These are phyloP conservation scores for Cololabis saira DNA, from an alignment of 2,113 vertebrate genomes.

Conservation along the genomic window DNA sequence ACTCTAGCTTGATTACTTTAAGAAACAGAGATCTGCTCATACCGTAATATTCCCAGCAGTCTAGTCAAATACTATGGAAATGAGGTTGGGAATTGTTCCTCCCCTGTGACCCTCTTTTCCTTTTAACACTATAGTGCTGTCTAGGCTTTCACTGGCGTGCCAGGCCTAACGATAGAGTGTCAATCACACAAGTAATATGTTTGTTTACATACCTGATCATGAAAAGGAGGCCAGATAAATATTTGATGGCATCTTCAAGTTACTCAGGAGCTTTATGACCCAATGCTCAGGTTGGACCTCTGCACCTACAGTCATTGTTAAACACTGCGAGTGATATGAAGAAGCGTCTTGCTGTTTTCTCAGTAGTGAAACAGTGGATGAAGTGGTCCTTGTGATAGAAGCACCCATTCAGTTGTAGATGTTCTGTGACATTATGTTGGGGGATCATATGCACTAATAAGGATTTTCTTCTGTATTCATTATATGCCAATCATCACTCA, in stretches of 20 bases:
- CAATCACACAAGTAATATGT: conserved; percentile 75
- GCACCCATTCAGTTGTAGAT: no score
- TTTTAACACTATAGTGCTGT: conserved; percentile 48
- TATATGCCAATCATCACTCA: neutral
- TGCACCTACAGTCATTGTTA: conserved; percentile 62
- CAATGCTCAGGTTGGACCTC: conserved; percentile 60
- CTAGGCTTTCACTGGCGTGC: conserved; percentile 68
- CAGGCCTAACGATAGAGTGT: conserved; percentile 51
- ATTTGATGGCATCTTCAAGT: conserved; percentile 80
- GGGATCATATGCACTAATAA: no score
- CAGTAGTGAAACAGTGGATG: no score
- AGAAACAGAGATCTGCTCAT: neutral
- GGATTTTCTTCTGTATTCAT: neutral
- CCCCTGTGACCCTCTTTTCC: conserved; percentile 43
- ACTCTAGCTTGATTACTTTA: neutral
- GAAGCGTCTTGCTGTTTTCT: no score
- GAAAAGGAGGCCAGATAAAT: conserved; percentile 78
- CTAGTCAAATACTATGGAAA: conserved; percentile 27
- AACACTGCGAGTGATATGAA: conserved; percentile 52
- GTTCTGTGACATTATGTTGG: no score
- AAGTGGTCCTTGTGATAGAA: no score
- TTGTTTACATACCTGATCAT: conserved; percentile 80
- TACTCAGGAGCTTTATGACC: conserved; percentile 74
- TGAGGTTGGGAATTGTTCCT: conserved; percentile 53
- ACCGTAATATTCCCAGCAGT: conserved; percentile 1